These are phyloP conservation scores for Baronia brevicornis DNA, from an alignment of 2,888 invertebrate genomes.

Conservation along the genomic window DNA sequence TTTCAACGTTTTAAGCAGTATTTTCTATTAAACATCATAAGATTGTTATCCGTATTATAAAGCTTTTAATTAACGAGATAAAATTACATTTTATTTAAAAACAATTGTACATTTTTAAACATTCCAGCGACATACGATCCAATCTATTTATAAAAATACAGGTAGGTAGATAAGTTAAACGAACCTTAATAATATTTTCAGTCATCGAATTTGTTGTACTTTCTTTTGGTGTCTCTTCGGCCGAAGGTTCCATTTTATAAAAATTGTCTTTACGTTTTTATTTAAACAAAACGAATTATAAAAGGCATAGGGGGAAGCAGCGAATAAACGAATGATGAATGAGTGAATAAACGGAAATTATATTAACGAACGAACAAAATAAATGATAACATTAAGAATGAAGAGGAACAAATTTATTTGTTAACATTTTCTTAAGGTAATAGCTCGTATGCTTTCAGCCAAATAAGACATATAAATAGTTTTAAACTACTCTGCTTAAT, in stretches of 20 bases:
- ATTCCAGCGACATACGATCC: constrained; percentile 48
- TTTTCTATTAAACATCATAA: constrained; percentile 9
- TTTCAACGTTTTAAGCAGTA: constrained; percentile 6
- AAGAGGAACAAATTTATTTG: no score
- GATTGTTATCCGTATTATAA: no score
- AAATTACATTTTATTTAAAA: no score
- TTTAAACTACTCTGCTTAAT: no score
- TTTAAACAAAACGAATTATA: constrained; percentile 11
- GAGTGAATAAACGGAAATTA: no score
- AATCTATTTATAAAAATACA: constrained; percentile 56
- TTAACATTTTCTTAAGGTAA: no score
- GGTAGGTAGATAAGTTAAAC: constrained; percentile 27
- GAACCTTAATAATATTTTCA: constrained; percentile 39
- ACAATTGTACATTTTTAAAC: constrained; percentile 6
- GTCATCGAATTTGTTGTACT: constrained; percentile 33
- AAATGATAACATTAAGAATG: constrained; percentile 1
- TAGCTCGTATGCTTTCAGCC: no score
- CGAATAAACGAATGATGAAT: constrained; percentile 3
- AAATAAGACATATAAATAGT: no score
- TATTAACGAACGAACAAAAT: constrained; percentile 12
- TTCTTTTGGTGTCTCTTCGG: constrained; percentile 47
- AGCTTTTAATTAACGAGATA: no score
- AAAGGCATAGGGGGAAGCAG: constrained; percentile 1
- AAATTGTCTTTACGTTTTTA: constrained; percentile 7
- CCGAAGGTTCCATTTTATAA: constrained; percentile 49